A percentile compares a stretch with the other conserved stretches of the same genome.
phyloP scores from a whole-genome alignment of 2,113 vertebrate genomes.

The Platysternon megacephalum region DNA sequence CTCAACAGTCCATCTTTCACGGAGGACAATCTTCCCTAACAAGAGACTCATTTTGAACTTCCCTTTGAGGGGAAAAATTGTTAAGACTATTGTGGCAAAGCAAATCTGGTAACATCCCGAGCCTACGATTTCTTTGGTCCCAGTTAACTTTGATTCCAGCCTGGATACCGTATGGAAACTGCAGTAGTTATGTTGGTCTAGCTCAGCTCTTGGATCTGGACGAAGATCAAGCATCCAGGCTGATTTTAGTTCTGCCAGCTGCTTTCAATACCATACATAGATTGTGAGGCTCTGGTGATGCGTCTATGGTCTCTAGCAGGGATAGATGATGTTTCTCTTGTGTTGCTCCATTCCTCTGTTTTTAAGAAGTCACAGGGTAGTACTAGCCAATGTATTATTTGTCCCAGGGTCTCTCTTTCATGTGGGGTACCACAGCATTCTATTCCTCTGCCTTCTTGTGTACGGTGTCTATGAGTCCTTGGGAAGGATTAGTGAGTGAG shows the following conservation, averaged over 20 bases:
- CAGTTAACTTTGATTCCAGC: background rate
- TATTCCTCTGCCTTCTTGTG: accelerated
- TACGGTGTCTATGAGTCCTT: background rate
- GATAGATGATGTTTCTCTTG: background rate
- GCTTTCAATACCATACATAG: background rate
- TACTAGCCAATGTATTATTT: background rate
- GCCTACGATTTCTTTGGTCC: background rate
- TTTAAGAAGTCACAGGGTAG: background rate
- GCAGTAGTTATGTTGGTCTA: background rate
- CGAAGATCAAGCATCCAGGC: background rate
- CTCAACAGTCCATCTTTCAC: background rate
- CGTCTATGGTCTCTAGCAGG: background rate
- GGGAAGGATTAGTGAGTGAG: background rate
- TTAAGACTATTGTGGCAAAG: background rate
- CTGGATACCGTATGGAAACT: background rate
- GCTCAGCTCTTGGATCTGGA: background rate
- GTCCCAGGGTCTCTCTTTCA: background rate
- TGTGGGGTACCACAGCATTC: background rate
- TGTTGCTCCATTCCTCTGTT: background rate
- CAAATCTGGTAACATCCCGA: background rate
- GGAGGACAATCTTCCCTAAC: background rate
- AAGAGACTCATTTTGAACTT: background rate
- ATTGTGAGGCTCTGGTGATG: background rate
- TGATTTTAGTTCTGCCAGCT: background rate
- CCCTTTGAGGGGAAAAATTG: background rate